Base-by-base conservation (phyloP, 2,797 vertebrate species). In the Onychomys torridus region DNA sequence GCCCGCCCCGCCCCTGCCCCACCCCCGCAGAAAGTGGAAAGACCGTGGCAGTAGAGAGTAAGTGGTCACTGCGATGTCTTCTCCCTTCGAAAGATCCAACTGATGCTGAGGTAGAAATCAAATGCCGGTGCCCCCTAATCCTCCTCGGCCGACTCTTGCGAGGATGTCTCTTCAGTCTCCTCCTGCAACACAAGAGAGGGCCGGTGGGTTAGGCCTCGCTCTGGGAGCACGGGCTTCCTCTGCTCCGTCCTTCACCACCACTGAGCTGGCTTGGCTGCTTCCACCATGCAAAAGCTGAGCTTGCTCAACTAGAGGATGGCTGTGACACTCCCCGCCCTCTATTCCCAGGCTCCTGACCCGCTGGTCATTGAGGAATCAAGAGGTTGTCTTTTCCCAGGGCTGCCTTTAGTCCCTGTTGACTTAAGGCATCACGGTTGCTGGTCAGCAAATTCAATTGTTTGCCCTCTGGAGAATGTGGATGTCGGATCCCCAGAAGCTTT, bases 91-190 rank as follows among this genome's bases (percentile, higher is more conserved):
- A 99, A 99, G 99, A 99, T 99, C 99, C 99, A 99, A 99, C 99
- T 99, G 99, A 98, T 99, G 99, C 99, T 99, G 99, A 99, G 99
- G 99, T 99, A 99, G 99, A 99, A 99, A 99, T 99, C 96, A 98
- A 98, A 98, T 97, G 98, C 95, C 97, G 98, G 97, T 94, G 98
- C 98, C 97, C 98, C 98, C 99, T 99, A 99, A 97, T 99, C 98
- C 97, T 99, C 98, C 98, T 99, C 99, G 96, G 98, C 98, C 92
- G 99, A 99, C 98, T 99, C 99, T 97, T 99, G 99, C 97, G 99
- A 99, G 97, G 99, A 99, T 27, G 99, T 99, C 97, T 98, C 98
- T 98, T 99, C 99, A 97, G 99, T 99, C 98, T 99, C 99, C 99
- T 99, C 99, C 99, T 99, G 98, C 34, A 98, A 98, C 29, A 97